These are phyloP conservation scores for Serripes groenlandicus DNA, from an alignment of 2,888 invertebrate species.

Conservation along the genomic window DNA sequence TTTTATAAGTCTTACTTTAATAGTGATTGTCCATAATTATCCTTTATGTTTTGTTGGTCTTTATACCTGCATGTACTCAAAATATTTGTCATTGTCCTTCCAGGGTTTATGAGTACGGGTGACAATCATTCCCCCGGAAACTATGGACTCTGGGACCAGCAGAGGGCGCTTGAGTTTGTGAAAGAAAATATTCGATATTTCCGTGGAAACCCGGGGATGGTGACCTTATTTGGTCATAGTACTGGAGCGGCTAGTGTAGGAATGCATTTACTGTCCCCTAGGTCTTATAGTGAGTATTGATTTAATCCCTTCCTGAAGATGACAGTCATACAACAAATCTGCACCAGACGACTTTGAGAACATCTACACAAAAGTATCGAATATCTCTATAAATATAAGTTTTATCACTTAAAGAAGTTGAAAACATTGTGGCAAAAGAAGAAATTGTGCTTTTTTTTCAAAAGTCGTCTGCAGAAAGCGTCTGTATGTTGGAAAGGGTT, in stretches of 20 bases:
- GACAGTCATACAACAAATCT: no score
- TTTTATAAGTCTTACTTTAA: not conserved
- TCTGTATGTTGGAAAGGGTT: no score
- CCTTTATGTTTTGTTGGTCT: not conserved
- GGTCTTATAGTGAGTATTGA: conserved; percentile 77
- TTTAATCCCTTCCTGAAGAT: not conserved
- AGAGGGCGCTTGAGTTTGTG: conserved; percentile 87
- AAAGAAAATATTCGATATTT: conserved; percentile 92
- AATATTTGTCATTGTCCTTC: conserved; percentile 27
- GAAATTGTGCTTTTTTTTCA: no score
- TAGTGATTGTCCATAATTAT: not conserved
- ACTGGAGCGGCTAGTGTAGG: conserved; percentile 88
- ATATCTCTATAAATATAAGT: no score
- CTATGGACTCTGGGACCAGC: conserved; percentile 88
- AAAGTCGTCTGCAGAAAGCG: no score
- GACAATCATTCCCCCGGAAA: conserved; percentile 88
- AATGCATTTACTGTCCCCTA: conserved; percentile 86
- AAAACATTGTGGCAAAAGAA: no score
- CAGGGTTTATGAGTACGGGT: conserved; percentile 88
- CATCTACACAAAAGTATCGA: no score
- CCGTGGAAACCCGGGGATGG: conserved; percentile 92
- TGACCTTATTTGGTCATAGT: conserved; percentile 94
- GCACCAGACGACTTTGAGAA: no score
- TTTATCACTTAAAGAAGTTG: no score
- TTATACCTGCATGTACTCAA: not conserved